Conservation (phyloP, 2,797 vertebrate genomes). For the Xyrichtys novacula region DNA sequence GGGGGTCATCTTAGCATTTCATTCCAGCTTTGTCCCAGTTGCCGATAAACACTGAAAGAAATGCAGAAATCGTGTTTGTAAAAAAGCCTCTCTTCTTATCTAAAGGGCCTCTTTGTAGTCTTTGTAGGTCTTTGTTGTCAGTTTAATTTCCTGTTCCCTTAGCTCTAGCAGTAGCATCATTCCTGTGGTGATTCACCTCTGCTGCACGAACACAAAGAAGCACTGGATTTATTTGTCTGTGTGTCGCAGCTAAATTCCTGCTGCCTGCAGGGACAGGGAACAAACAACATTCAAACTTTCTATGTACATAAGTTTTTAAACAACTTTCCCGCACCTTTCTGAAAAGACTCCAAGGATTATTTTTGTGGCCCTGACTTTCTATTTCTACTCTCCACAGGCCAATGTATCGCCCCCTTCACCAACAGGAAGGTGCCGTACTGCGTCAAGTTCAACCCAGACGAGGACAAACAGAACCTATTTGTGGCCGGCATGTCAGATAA, state of each 20-base stretch:
- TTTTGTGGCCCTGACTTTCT: slow-evolving; percentile 54
- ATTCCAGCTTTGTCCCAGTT: slow-evolving; percentile 12
- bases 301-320: slow-evolving; percentile 25
- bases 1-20: background rate
- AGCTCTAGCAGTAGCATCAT: background rate
- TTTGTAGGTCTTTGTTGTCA: too few species aligned
- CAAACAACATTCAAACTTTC: slow-evolving; percentile 24
- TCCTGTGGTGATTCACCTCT: slow-evolving; percentile 14
- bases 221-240: background rate
- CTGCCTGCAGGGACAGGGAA: slow-evolving; percentile 15
- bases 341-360: slow-evolving; percentile 41
- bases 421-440: slow-evolving; percentile 98
- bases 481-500: slow-evolving; percentile 99
- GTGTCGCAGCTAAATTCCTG: slow-evolving; percentile 20
- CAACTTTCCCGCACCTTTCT: slow-evolving; percentile 21
- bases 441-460: slow-evolving; percentile 98
- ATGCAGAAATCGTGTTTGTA: background rate
- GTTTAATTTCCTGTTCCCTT: slow-evolving; percentile 21
- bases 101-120: slow-evolving; percentile 20
- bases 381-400: slow-evolving; percentile 81
- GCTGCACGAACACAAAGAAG: slow-evolving; percentile 24
- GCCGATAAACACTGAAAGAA: background rate
- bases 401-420: slow-evolving; percentile 96
- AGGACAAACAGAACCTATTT: slow-evolving; percentile 97
- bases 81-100: slow-evolving; percentile 4